Conservation (phyloP, 2,888 invertebrate genomes). For the Chloroclysta siterata region DNA sequence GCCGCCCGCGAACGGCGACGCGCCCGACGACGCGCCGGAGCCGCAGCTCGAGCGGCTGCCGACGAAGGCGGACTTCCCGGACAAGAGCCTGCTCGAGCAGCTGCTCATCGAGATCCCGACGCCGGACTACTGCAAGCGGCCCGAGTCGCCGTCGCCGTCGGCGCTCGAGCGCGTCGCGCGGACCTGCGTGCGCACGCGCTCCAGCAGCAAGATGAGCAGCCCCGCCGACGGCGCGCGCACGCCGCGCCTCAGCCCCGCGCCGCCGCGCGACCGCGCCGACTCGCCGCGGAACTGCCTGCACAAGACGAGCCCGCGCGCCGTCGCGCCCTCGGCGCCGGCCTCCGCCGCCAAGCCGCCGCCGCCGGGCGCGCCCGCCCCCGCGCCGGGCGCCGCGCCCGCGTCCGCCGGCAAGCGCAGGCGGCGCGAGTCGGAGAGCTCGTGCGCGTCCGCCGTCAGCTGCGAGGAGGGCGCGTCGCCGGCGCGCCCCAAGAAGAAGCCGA, state of each 20-base stretch:
- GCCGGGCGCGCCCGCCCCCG: conserved; percentile 46
- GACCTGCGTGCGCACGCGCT: conserved; percentile 86
- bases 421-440: conserved; percentile 91
- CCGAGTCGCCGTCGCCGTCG: conserved; percentile 78
- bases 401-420: conserved; percentile 88
- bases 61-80: conserved; percentile 77
- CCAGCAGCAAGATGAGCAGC: conserved; percentile 88
- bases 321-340: conserved; percentile 48
- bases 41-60: conserved; percentile 65
- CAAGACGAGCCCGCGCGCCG: conserved; percentile 62
- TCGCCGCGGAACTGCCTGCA: conserved; percentile 68
- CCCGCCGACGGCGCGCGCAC: conserved; percentile 85
- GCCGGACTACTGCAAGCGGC: conserved; percentile 79
- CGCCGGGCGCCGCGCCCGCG: conserved; percentile 63
- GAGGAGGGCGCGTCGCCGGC: conserved; percentile 77
- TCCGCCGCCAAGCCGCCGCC: conserved; percentile 66
- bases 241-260: conserved; percentile 76
- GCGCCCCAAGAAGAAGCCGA: conserved; percentile 72
- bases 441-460: conserved; percentile 86
- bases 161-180: conserved; percentile 76
- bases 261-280: conserved; percentile 64
- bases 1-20: conserved; percentile 72
- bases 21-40: conserved; percentile 33
- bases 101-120: conserved; percentile 93
- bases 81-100: conserved; percentile 89